These are phyloP conservation scores for Melanerpes aurifrons DNA, from an alignment of 2,113 vertebrate genomes.

Conservation along the genomic window DNA sequence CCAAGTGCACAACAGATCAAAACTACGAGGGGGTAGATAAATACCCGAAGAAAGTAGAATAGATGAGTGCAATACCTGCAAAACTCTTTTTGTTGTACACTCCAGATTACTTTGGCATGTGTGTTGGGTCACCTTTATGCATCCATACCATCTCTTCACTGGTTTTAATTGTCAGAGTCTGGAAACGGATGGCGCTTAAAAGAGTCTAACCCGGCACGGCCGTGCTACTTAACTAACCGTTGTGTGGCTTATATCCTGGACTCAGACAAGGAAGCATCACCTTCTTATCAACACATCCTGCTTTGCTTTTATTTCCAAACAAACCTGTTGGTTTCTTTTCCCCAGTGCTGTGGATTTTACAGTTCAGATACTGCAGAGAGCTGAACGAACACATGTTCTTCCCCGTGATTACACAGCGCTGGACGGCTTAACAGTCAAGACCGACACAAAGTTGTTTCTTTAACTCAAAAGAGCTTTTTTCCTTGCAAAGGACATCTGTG, in stretches of 20 bases:
- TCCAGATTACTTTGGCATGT: not conserved
- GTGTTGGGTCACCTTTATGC: not conserved
- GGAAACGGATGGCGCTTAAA: not conserved
- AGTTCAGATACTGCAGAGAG: not conserved
- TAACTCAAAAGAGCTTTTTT: not conserved
- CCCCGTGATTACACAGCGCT: not conserved
- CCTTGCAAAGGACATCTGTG: not conserved
- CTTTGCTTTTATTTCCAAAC: constrained; percentile 26
- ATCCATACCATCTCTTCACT: not conserved
- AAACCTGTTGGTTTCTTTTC: not conserved
- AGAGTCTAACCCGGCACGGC: not conserved
- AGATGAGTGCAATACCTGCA: not conserved
- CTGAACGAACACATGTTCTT: not conserved
- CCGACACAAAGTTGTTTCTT: not conserved
- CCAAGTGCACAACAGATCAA: constrained; percentile 57
- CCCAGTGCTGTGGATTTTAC: constrained; percentile 34
- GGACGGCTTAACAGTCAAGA: not conserved
- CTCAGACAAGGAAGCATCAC: not conserved
- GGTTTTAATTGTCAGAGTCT: not conserved
- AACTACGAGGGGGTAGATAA: not conserved
- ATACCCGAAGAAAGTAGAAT: not conserved
- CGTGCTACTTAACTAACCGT: not conserved
- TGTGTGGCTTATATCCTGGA: not conserved
- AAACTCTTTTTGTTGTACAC: not conserved
- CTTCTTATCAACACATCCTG: not conserved